These are phyloP conservation scores for Microdon myrmicae DNA, from an alignment of 2,888 invertebrate genomes.

Conservation along the genomic window DNA sequence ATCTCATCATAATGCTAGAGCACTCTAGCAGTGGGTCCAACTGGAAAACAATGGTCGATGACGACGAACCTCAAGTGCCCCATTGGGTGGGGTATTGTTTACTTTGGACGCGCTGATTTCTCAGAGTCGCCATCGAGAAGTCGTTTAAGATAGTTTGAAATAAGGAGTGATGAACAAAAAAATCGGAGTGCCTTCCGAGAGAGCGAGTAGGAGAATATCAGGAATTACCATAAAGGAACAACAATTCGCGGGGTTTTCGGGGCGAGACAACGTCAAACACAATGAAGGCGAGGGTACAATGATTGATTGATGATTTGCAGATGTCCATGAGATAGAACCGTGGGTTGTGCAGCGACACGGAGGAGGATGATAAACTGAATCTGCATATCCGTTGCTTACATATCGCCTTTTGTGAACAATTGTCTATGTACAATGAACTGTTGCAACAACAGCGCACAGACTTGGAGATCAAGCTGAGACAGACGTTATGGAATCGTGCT, in stretches of 20 bases:
- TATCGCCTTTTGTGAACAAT: slow-evolving; percentile 24
- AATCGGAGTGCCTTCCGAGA: slow-evolving; percentile 3
- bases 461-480: slow-evolving; percentile 15
- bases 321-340: slow-evolving; percentile 42
- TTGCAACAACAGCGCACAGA: slow-evolving; percentile 17
- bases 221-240: slow-evolving; percentile 28
- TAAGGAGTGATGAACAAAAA: slow-evolving; percentile 6
- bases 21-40: slow-evolving; percentile 7
- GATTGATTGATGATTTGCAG: slow-evolving; percentile 53
- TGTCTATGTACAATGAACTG: slow-evolving; percentile 23
- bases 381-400: slow-evolving; percentile 43
- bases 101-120: slow-evolving; percentile 45
- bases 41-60: neutral
- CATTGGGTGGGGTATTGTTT: slow-evolving; percentile 38
- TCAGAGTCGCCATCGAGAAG: slow-evolving; percentile 22
- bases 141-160: slow-evolving; percentile 28
- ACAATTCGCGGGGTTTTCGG: neutral
- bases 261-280: slow-evolving; percentile 6
- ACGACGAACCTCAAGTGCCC: slow-evolving; percentile 29
- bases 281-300: slow-evolving; percentile 28
- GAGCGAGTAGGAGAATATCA: neutral
- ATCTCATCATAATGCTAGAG: slow-evolving; percentile 49
- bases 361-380: slow-evolving; percentile 23
- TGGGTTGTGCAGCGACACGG: slow-evolving; percentile 25
- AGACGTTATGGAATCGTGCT: slow-evolving; percentile 42